Conservation (phyloP, 2,888 invertebrate genomes). For the Hylaea fasciaria region DNA sequence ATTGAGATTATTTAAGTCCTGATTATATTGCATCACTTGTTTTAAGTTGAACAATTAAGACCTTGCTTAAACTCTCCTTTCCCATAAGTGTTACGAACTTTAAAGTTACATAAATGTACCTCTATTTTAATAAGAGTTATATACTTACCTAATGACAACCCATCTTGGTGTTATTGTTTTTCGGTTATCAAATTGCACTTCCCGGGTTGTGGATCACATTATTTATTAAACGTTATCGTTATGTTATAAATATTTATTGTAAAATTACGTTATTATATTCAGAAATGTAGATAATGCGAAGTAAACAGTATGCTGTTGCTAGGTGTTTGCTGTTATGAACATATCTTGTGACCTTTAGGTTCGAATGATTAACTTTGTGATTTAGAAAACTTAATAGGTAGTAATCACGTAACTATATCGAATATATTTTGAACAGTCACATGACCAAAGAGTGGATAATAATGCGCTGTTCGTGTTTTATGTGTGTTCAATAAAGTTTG, state of each 20-base stretch:
- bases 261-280: conserved; percentile 7
- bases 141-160: too few relatives aligned
- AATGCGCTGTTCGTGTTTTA: neutral
- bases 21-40: conserved; percentile 30
- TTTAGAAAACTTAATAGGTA: conserved; percentile 5
- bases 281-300: conserved; percentile 6
- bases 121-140: too few relatives aligned
- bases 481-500: neutral
- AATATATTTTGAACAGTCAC: conserved; percentile 10
- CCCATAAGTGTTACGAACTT: neutral
- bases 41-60: neutral
- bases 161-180: conserved; percentile 12
- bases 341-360: conserved; percentile 20
- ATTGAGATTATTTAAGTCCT: conserved; percentile 24
- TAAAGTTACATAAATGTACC: neutral
- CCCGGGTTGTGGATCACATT: conserved; percentile 8
- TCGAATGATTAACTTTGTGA: conserved; percentile 8
- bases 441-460: neutral
- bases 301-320: conserved; percentile 21
- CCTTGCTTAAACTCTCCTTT: neutral
- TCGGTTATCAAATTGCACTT: conserved; percentile 18
- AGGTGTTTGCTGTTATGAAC: conserved; percentile 18
- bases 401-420: neutral
- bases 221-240: too few relatives aligned
- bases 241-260: conserved; percentile 7